phyloP scores from a whole-genome alignment of 1,140 invertebrate genomes.

The Micrasema longulum region DNA sequence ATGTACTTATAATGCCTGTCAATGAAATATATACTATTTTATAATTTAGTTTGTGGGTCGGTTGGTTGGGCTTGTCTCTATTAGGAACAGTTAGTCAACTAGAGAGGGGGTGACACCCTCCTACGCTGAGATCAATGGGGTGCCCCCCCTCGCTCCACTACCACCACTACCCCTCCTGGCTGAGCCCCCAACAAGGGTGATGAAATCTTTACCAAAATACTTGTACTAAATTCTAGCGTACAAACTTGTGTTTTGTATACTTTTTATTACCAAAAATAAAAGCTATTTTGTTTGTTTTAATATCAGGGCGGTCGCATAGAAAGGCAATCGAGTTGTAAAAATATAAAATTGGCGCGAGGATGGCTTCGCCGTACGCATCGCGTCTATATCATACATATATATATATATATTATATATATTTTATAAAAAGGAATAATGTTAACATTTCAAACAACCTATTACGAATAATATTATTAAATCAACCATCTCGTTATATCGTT shows the following conservation, averaged over 20 bases:
- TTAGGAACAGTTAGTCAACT: constrained; percentile 44
- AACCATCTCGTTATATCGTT: constrained; percentile 53
- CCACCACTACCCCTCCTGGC: not conserved
- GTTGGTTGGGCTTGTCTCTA: constrained; percentile 37
- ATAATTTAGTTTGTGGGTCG: constrained; percentile 51
- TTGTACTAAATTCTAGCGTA: constrained; percentile 51
- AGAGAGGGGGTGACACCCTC: constrained; percentile 14
- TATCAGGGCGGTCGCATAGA: constrained; percentile 55
- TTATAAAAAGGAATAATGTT: constrained; percentile 55
- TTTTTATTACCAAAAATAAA: constrained; percentile 54
- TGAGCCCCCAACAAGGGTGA: constrained; percentile 4
- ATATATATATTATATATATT: constrained; percentile 56
- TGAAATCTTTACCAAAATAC: constrained; percentile 41
- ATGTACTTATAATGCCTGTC: constrained; percentile 55
- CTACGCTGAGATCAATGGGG: constrained; percentile 38
- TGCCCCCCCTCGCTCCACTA: constrained; percentile 12
- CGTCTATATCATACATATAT: constrained; percentile 22
- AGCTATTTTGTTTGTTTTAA: constrained; percentile 54
- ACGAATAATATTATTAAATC: constrained; percentile 54
- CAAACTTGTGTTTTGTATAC: constrained; percentile 43
- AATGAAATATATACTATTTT: constrained; percentile 48
- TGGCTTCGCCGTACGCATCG: constrained; percentile 26
- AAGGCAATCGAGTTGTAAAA: constrained; percentile 55
- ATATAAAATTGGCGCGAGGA: constrained; percentile 51
- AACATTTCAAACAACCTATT: constrained; percentile 56